phyloP scores from a whole-genome alignment of 1,140 invertebrate species.

The Microplitis mediator region DNA sequence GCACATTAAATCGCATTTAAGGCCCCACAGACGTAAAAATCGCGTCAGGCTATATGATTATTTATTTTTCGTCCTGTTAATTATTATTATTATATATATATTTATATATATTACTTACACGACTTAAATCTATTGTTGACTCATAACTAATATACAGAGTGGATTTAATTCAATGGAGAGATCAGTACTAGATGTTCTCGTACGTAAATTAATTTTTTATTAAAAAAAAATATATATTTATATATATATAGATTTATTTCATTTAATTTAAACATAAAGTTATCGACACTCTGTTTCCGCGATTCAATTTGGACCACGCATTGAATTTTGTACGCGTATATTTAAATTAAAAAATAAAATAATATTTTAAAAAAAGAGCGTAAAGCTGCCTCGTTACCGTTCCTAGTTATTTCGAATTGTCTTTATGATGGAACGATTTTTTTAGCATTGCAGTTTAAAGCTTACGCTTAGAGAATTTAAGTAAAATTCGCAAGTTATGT shows the following conservation, averaged over 20 bases:
- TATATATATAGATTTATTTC: constrained; percentile 30
- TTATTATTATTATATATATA: constrained; percentile 21
- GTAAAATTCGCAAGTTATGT: constrained; percentile 13
- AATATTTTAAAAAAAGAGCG: neutral
- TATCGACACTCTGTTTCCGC: neutral
- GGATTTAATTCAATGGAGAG: neutral
- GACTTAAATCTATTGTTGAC: constrained; percentile 12
- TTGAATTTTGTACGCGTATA: constrained; percentile 5
- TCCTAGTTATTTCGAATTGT: too few species aligned
- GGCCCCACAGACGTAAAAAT: constrained; percentile 12
- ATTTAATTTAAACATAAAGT: constrained; percentile 10
- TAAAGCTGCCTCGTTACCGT: neutral
- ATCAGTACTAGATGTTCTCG: neutral
- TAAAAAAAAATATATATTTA: constrained; percentile 20
- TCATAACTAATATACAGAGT: constrained; percentile 1
- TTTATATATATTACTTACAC: constrained; percentile 20
- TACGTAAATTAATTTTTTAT: neutral
- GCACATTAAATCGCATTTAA: neutral
- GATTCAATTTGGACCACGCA: too few species aligned
- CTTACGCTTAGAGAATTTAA: neutral
- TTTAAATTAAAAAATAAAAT: neutral
- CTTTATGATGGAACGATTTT: too few species aligned
- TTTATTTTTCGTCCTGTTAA: constrained; percentile 7
- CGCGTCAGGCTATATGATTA: constrained; percentile 9
- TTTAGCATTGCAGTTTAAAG: too few species aligned